These are phyloP conservation scores for Mantis religiosa DNA, from an alignment of 2,888 invertebrate species.

Conservation along the genomic window DNA sequence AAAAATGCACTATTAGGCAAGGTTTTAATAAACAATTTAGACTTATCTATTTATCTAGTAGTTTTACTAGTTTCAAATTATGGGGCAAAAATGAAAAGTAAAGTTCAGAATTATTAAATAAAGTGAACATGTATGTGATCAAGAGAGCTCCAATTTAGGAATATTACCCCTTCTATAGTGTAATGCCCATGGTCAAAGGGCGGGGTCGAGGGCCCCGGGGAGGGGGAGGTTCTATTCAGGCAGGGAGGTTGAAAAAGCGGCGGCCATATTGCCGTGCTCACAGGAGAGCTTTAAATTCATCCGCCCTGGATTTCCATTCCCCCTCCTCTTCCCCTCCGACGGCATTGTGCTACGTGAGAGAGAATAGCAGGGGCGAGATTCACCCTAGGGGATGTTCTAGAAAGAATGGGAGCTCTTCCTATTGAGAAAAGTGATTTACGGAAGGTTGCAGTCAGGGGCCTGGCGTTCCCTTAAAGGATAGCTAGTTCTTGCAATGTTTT, in stretches of 20 bases:
- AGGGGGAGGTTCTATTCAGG: background rate
- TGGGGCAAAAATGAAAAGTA: too few species aligned
- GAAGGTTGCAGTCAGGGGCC: background rate
- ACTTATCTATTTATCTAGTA: too few species aligned
- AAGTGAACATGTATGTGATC: background rate
- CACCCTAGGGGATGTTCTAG: slow-evolving; percentile 14
- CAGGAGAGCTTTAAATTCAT: slow-evolving; percentile 8
- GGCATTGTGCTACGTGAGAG: background rate
- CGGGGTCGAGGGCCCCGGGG: background rate
- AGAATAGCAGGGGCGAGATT: background rate
- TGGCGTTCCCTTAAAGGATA: background rate
- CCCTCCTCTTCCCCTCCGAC: background rate
- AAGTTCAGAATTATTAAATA: background rate
- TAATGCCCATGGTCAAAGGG: background rate
- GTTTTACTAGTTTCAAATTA: too few species aligned
- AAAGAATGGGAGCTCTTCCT: slow-evolving; percentile 7
- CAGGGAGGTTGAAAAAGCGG: background rate
- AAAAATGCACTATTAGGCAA: too few species aligned
- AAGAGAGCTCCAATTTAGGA: background rate
- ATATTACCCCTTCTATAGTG: background rate
- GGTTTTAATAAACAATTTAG: too few species aligned
- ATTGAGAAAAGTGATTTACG: slow-evolving; percentile 29
- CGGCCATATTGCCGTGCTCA: slow-evolving; percentile 13
- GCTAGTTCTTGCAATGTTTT: slow-evolving; percentile 23
- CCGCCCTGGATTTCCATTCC: background rate